These are phyloP conservation scores for Lagria hirta DNA, from an alignment of 2,888 invertebrate genomes.

Conservation along the genomic window DNA sequence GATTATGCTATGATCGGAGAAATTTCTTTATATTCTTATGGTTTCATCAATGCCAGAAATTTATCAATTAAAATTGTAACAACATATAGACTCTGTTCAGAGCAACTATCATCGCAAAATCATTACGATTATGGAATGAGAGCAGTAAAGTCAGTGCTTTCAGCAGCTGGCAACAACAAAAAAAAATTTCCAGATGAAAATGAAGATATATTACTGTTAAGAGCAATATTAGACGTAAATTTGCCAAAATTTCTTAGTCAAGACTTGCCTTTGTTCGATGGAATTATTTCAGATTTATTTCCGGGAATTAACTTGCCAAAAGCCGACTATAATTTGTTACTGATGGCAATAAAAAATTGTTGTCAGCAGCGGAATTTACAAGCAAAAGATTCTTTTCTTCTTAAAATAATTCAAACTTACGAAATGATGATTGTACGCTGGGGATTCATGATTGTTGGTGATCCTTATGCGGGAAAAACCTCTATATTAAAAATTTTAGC, in stretches of 20 bases:
- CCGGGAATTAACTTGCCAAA: conserved; percentile 73
- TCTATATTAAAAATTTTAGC: conserved; percentile 73
- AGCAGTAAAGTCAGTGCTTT: conserved; percentile 82
- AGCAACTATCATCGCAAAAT: conserved; percentile 89
- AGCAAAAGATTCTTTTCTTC: conserved; percentile 79
- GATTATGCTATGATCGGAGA: conserved; percentile 97
- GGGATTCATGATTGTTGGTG: conserved; percentile 93
- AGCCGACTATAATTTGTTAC: conserved; percentile 78
- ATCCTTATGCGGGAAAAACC: conserved; percentile 90
- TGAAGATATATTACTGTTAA: conserved; percentile 79
- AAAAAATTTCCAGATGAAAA: conserved; percentile 75
- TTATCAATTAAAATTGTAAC: conserved; percentile 91
- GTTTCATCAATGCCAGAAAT: conserved; percentile 82
- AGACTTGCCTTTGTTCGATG: conserved; percentile 87
- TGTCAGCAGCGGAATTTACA: conserved; percentile 77
- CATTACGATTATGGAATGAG: conserved; percentile 98
- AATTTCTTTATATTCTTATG: conserved; percentile 92
- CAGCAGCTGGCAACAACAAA: conserved; percentile 88
- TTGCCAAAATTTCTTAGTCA: conserved; percentile 90
- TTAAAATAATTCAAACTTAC: conserved; percentile 85
- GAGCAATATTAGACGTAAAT: conserved; percentile 94
- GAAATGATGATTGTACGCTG: conserved; percentile 94
- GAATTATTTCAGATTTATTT: conserved; percentile 90
- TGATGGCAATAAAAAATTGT: conserved; percentile 59
- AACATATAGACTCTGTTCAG: conserved; percentile 90